Evolutionary conservation across 2,113 vertebrate genomes (phyloP).

Genomic region (Pteruthius melanotis): DNA sequence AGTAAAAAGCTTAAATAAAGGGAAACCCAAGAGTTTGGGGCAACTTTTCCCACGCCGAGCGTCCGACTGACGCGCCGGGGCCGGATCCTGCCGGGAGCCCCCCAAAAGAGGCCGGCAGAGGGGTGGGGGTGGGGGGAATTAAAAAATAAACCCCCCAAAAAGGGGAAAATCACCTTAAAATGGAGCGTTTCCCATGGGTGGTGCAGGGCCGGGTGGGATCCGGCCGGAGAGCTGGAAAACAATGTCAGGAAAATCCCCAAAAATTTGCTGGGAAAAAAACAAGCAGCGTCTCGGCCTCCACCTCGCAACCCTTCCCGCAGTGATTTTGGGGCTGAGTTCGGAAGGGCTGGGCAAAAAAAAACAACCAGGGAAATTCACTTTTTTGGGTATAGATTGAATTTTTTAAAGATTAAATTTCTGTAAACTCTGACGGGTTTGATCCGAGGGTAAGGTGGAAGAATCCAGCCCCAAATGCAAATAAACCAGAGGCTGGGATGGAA

Average conservation of each 20-base stretch:
- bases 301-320: background rate
- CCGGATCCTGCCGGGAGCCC: background rate
- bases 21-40: background rate
- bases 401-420: background rate
- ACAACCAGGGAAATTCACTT: background rate
- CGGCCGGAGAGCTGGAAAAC: background rate
- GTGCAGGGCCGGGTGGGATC: background rate
- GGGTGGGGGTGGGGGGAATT: rapidly evolving
- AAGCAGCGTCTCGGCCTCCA: background rate
- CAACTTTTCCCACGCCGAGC: background rate
- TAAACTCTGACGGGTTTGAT: background rate
- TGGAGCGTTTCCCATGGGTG: background rate
- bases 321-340: background rate
- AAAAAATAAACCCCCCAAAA: background rate
- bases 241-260: slow-evolving; percentile 56
- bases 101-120: background rate
- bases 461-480: background rate
- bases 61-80: rapidly evolving
- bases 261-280: background rate
- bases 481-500: background rate
- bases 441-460: background rate
- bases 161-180: background rate
- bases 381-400: background rate
- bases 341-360: background rate
- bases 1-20: background rate